phyloP scores from a whole-genome alignment of 1,140 invertebrate genomes.

The Maniola jurtina region DNA sequence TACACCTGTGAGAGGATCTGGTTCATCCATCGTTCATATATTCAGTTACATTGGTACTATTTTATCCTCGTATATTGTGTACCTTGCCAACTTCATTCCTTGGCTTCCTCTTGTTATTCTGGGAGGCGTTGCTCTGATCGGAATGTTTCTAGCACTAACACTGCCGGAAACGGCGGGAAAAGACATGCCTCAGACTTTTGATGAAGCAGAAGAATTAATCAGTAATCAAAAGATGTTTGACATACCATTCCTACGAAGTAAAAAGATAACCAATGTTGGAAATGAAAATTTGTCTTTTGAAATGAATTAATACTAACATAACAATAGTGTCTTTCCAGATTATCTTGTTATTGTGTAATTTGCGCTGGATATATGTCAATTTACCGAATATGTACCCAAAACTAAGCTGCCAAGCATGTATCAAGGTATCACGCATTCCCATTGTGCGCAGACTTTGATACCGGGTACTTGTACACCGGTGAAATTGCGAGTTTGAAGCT shows the following conservation, averaged over 20 bases:
- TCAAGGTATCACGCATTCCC: too few relatives aligned
- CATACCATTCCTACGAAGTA: slow-evolving; percentile 38
- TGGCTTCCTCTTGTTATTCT: slow-evolving; percentile 86
- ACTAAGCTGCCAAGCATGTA: too few relatives aligned
- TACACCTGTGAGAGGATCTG: slow-evolving; percentile 83
- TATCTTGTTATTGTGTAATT: background rate
- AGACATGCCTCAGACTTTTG: slow-evolving; percentile 87
- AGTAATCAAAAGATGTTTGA: slow-evolving; percentile 43
- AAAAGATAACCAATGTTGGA: slow-evolving; percentile 21
- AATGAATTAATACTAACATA: slow-evolving; percentile 31
- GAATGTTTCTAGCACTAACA: slow-evolving; percentile 82
- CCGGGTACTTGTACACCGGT: too few relatives aligned
- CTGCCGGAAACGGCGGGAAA: slow-evolving; percentile 88
- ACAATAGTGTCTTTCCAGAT: background rate
- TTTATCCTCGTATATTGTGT: slow-evolving; percentile 59
- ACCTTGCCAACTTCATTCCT: slow-evolving; percentile 48
- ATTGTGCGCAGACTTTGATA: too few relatives aligned
- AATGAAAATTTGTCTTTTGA: slow-evolving; percentile 46
- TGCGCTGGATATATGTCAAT: too few relatives aligned
- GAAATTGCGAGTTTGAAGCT: too few relatives aligned
- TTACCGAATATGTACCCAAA: too few relatives aligned
- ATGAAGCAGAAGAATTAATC: slow-evolving; percentile 81
- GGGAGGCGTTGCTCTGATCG: slow-evolving; percentile 83
- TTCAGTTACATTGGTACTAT: slow-evolving; percentile 71
- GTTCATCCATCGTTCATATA: slow-evolving; percentile 81